Base-by-base conservation (phyloP, 2,113 vertebrate species). In the Paratilapia polleni region DNA sequence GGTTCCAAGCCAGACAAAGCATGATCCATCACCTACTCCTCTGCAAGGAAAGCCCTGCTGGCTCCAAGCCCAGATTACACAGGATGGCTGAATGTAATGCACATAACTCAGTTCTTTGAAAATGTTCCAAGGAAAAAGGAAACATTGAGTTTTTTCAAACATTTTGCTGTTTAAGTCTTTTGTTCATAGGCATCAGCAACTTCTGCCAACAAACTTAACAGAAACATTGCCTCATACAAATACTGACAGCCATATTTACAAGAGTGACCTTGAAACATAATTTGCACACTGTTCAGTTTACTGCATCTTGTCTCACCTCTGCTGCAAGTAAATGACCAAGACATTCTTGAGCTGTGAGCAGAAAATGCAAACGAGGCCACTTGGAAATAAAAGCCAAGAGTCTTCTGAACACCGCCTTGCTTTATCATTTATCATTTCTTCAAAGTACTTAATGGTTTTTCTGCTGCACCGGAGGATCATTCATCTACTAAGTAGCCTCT, bases 1-100 rank as follows among this genome's bases (percentile, higher is more conserved):
- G 86, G 80, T 86, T 87, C 84, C 85, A 81, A 87, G 74, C 83
- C 78, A 90, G 88, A 92, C 88, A 89, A 89, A 90, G 66, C 73
- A 77, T 34, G 12, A 84, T 77, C 78, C 86, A 58, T 92, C 84
- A 90, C 83, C 82, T 89, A 70, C 86, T 88, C 76, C 68, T 86
- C 83, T 75, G 59, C 57, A 66, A 89, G 91, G 92, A 83, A 91
- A 92, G 75, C 89, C 91, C 88, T 78, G 86, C 79, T 93, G 93
- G 90, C 92, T 89, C 66, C 19, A 6, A 82, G 89, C 91, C 92
- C 84, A 89, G 90, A 90, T 66, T 87, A 62, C 41, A 77, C 49
- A 61, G 76, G 78, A 82, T 17, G 54, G 22, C 80, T 85, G 81
- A 78, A 86, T 77, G 68, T 73, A 78, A 76, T 82, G 63, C 83